These are phyloP conservation scores for Porites rus DNA, from an alignment of 92 coral and sea anemone species.

Conservation along the genomic window DNA sequence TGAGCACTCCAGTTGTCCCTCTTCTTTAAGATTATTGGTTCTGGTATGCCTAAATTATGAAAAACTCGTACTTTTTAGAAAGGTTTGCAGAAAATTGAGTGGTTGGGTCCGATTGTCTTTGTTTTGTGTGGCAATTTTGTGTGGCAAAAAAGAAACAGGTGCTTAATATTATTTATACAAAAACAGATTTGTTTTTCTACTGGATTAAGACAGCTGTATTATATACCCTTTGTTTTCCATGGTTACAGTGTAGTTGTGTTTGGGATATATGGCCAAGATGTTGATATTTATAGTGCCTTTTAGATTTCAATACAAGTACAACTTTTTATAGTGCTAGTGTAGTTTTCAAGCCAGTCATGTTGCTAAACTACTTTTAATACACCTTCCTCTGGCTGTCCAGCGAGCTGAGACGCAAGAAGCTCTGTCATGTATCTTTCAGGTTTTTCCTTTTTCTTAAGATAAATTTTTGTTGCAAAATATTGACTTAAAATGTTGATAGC, in stretches of 20 bases:
- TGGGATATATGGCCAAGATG: background rate
- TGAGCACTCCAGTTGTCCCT: background rate
- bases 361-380: no score
- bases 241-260: background rate
- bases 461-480: background rate
- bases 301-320: background rate
- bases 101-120: background rate
- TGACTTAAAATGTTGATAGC: background rate
- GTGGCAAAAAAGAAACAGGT: background rate
- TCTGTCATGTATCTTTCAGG: no score
- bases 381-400: no score
- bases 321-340: no score
- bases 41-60: background rate
- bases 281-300: background rate
- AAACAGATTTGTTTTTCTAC: background rate
- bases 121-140: background rate
- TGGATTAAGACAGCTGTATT: slow-evolving; percentile 6
- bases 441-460: no score
- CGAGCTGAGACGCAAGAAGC: no score
- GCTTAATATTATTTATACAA: background rate
- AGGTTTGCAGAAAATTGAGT: background rate
- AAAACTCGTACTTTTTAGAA: background rate
- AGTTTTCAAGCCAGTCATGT: no score
- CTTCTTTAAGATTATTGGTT: background rate
- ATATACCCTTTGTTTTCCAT: background rate